A percentile compares a stretch with the other conserved stretches of the same genome.
Evolutionary conservation across 2,888 invertebrate genomes (phyloP).

Genomic region (Lasioglossum calceatum): DNA sequence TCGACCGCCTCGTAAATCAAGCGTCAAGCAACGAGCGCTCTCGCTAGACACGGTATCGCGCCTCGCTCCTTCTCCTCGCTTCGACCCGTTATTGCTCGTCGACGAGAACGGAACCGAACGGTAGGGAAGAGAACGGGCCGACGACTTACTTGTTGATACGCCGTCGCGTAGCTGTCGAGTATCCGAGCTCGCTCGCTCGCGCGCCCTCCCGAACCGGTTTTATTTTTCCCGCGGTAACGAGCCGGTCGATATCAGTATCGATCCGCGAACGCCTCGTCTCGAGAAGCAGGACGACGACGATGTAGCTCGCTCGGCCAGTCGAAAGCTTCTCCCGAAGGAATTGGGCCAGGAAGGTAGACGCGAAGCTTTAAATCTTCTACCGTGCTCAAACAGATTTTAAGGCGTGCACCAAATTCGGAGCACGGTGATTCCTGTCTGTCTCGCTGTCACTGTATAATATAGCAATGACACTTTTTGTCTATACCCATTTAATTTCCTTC

Average conservation of each 20-base stretch:
- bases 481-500: neutral
- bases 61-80: conserved; percentile 2
- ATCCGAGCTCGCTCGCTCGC: neutral
- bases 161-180: neutral
- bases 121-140: neutral
- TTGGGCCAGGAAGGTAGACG: neutral
- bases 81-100: conserved; percentile 26
- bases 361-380: neutral
- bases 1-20: conserved; percentile 63
- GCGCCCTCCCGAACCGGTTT: neutral
- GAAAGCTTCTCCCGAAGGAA: neutral
- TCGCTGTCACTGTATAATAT: neutral
- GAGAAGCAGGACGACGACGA: neutral
- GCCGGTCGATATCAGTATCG: neutral
- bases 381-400: neutral
- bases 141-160: conserved; percentile 41
- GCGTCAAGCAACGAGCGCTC: conserved; percentile 22
- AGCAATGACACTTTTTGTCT: neutral
- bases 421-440: neutral
- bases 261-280: neutral
- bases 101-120: neutral
- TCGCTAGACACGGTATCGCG: conserved; percentile 4
- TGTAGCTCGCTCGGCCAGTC: neutral
- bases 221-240: conserved; percentile 3
- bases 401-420: neutral